These are phyloP conservation scores for Pycnomerus fuliginosus DNA, from an alignment of 2,888 invertebrate genomes.

Conservation along the genomic window DNA sequence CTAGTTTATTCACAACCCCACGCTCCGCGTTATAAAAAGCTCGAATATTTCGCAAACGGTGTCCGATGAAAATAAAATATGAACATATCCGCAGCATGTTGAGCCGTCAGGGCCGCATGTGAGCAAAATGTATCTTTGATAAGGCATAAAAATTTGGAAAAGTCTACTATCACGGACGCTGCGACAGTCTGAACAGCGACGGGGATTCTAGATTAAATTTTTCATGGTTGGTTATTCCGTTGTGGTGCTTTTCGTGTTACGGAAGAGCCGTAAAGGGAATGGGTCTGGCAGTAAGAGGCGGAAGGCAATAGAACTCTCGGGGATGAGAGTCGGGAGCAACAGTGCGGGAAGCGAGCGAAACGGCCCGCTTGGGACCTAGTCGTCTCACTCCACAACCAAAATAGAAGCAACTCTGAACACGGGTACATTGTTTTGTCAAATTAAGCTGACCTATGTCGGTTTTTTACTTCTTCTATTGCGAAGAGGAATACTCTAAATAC, in stretches of 20 bases:
- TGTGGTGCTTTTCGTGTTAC: constrained; percentile 33
- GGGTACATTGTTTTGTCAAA: constrained; percentile 27
- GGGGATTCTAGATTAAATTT: constrained; percentile 47
- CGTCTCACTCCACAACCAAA: constrained; percentile 34
- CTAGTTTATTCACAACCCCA: too few relatives aligned
- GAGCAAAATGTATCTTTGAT: constrained; percentile 18
- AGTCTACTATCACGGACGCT: constrained; percentile 29
- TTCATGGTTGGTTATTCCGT: constrained; percentile 42
- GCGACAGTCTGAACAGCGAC: constrained; percentile 42
- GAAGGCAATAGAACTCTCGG: constrained; percentile 28
- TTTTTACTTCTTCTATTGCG: constrained; percentile 15
- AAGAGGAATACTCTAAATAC: constrained; percentile 7
- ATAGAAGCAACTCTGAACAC: constrained; percentile 24
- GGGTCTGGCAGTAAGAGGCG: constrained; percentile 16
- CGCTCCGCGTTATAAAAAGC: too few relatives aligned
- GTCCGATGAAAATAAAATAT: too few relatives aligned
- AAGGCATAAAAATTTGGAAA: constrained; percentile 15
- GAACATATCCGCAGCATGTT: too few relatives aligned
- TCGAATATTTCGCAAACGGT: too few relatives aligned
- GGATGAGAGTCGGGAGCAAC: constrained; percentile 35
- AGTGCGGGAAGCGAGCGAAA: constrained; percentile 38
- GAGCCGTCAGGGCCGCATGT: too few relatives aligned
- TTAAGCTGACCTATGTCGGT: constrained; percentile 25
- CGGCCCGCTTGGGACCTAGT: constrained; percentile 40
- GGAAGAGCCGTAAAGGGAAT: constrained; percentile 38